Evolutionary conservation across 1,140 invertebrate species (phyloP), one percentile per base, ranked within the genome.

Genomic region (Trypoxylus dichotomus): DNA sequence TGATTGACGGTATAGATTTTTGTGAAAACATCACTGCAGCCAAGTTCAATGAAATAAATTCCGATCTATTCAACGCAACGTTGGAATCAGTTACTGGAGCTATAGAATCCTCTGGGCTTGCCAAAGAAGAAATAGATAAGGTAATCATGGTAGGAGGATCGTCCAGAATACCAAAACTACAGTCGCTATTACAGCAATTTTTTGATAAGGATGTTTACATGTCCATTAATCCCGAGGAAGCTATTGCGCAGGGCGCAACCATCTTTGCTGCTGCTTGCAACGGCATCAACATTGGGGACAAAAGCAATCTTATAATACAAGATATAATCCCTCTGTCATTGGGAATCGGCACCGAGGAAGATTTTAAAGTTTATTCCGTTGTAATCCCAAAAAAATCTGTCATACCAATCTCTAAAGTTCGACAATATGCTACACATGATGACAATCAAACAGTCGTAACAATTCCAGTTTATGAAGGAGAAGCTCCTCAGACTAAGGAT

Each of bases 161-260:
- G 97, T 97, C 96, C 0, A 90, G 98, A 78, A 98, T 99, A 94
- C 98, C 98, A 0, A 99, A 98, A 89, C 97, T 99, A 0, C 97
- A 99, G 88, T 83, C 90, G 63, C 95, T 94, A 3, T 97, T 99
- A 0, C 95, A 98, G 86, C 96, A 99, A 73, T 93, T 99, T 41
- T 99, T 99, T 86, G 97, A 98, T 1, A 90, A 83, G 76, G 83
- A 83, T 2, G 81, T 95, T 8, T 94, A 82, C 74, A 82, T 77
- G 29, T 83, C 82, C 19, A 84, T 88, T 3, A 88, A 88, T 77
- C 87, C 87, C 6, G 89, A 90, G 80, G 88, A 91, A 83, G 90
- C 89, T 74, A 90, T 91, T n/a, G 90, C 90, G 0, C 86, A 89
- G 74, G 90, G 90, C 32, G 90, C 90, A 25, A 88, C 88, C 10